These are phyloP conservation scores for Hydrozoanthus tunicans DNA, from an alignment of 64 coral and sea anemone species.

Conservation along the genomic window DNA sequence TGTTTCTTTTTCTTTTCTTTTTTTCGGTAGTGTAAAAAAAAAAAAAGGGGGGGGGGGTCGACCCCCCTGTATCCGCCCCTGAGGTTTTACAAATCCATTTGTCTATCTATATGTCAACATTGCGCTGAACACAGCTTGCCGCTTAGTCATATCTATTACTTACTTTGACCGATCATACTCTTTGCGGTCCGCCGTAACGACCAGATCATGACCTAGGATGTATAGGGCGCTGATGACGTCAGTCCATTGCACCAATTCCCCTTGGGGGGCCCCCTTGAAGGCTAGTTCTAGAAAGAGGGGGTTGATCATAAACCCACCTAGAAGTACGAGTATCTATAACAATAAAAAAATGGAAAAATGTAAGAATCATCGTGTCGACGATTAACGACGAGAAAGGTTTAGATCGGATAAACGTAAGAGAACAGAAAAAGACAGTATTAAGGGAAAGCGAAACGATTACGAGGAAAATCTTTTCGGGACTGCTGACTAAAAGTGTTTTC, in stretches of 20 bases:
- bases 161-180: neutral
- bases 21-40: too few species aligned
- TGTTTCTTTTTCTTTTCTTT: too few species aligned
- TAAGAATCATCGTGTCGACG: neutral
- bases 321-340: constrained; percentile 64
- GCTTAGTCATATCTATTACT: neutral
- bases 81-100: too few species aligned
- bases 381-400: too few species aligned
- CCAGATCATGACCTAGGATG: constrained; percentile 79
- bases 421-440: too few species aligned
- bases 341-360: neutral
- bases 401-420: too few species aligned
- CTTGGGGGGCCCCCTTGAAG: constrained; percentile 70
- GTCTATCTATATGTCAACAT: too few species aligned
- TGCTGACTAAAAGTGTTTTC: too few species aligned
- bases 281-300: constrained; percentile 46
- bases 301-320: constrained; percentile 49
- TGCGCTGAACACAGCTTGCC: neutral
- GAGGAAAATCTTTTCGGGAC: too few species aligned
- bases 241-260: constrained; percentile 83
- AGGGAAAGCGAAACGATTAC: too few species aligned
- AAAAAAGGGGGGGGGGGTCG: too few species aligned
- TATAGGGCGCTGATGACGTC: constrained; percentile 85
- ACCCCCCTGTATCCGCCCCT: too few species aligned
- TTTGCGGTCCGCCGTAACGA: neutral